phyloP scores from a whole-genome alignment of 1,140 invertebrate species.

The Linepithema humile region DNA sequence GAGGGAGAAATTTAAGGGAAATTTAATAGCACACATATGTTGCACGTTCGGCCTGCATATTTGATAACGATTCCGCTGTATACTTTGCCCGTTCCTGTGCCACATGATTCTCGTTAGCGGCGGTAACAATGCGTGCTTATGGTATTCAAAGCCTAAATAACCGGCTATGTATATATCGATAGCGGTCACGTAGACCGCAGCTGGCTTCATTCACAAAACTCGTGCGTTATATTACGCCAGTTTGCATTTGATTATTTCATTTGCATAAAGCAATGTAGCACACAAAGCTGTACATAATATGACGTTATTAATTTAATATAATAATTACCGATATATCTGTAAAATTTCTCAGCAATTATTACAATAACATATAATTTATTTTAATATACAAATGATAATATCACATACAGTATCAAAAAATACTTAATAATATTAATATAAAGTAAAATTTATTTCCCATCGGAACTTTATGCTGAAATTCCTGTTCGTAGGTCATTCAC shows the following conservation, averaged over 20 bases:
- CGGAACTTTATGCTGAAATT: not conserved
- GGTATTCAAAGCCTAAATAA: conserved; percentile 56
- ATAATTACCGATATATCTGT: too few species aligned
- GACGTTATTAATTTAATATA: not conserved
- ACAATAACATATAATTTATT: too few species aligned
- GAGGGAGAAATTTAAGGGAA: conserved; percentile 1
- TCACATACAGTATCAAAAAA: not conserved
- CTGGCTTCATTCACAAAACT: conserved; percentile 59
- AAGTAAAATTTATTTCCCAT: not conserved
- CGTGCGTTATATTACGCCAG: not conserved
- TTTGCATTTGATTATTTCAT: conserved; percentile 18
- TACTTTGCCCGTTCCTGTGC: not conserved
- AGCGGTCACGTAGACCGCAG: conserved; percentile 49
- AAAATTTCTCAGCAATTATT: too few species aligned
- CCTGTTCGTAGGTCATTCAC: not conserved
- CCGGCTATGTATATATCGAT: conserved; percentile 14
- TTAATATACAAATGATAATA: not conserved
- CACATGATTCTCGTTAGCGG: conserved; percentile 28
- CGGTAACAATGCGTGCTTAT: conserved; percentile 44
- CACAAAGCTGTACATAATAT: not conserved
- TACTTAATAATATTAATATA: too few species aligned
- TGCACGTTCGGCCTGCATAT: not conserved
- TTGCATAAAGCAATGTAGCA: not conserved
- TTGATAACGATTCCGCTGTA: conserved; percentile 19
- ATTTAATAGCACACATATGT: conserved; percentile 34